phyloP scores from a whole-genome alignment of 2,888 invertebrate species.

The Cotesia congregata region DNA sequence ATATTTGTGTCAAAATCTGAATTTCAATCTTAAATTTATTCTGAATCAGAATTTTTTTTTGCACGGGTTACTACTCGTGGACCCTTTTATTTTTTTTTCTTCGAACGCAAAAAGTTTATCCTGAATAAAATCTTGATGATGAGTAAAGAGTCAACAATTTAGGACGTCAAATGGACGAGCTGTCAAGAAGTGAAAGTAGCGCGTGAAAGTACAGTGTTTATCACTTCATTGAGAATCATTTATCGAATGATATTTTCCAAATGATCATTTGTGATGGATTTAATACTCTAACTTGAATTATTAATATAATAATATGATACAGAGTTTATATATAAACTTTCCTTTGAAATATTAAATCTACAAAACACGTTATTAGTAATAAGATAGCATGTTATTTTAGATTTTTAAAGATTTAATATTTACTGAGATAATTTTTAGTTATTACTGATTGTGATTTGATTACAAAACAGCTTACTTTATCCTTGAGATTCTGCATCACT shows the following conservation, averaged over 20 bases:
- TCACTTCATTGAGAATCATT: constrained; percentile 37
- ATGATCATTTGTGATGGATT: constrained; percentile 18
- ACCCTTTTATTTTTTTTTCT: constrained; percentile 5
- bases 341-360: constrained; percentile 22
- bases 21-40: too few species aligned
- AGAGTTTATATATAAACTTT: constrained; percentile 16
- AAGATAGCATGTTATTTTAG: neutral
- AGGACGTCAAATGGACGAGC: constrained; percentile 32
- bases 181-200: constrained; percentile 38
- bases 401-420: constrained; percentile 1
- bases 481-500: neutral
- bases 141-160: constrained; percentile 24
- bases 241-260: constrained; percentile 38
- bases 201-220: constrained; percentile 41
- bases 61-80: neutral
- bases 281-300: neutral
- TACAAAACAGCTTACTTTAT: neutral
- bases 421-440: neutral
- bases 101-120: constrained; percentile 2
- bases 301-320: constrained; percentile 19
- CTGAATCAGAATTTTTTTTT: too few species aligned
- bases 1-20: too few species aligned
- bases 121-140: constrained; percentile 17
- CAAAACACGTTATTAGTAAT: constrained; percentile 12
- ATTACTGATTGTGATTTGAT: neutral